Evolutionary conservation across 2,797 vertebrate genomes (phyloP).

Genomic region (Pristis pectinata): DNA sequence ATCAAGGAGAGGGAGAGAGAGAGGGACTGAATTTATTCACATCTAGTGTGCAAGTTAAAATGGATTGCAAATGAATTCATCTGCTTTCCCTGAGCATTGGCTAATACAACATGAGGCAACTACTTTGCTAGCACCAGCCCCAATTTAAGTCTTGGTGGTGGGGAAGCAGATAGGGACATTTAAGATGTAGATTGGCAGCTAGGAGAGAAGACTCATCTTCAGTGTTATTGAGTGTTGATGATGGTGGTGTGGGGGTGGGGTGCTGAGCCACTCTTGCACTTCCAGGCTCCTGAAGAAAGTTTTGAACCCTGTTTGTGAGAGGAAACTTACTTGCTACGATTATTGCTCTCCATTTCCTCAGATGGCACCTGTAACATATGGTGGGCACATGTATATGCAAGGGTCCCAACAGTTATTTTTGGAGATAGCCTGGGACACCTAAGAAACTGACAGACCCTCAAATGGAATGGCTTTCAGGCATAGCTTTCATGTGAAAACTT

Average conservation of each 20-base stretch:
- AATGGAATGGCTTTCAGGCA: background rate
- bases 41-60: background rate
- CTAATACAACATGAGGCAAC: no score
- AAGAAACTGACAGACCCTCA: background rate
- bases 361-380: background rate
- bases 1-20: background rate
- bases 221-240: background rate
- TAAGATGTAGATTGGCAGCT: background rate
- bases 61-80: no score
- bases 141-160: background rate
- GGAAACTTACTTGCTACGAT: background rate
- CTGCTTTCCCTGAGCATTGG: no score
- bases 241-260: no score
- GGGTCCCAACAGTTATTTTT: background rate
- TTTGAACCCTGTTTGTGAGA: no score
- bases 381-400: background rate
- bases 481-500: background rate
- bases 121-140: background rate
- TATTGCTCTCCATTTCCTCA: background rate
- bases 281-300: no score
- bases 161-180: background rate
- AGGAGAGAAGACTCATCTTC: background rate
- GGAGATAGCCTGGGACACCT: background rate
- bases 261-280: no score
- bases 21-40: background rate